Base-by-base conservation (phyloP, 2,113 vertebrate species). In the Prionailurus bengalensis region DNA sequence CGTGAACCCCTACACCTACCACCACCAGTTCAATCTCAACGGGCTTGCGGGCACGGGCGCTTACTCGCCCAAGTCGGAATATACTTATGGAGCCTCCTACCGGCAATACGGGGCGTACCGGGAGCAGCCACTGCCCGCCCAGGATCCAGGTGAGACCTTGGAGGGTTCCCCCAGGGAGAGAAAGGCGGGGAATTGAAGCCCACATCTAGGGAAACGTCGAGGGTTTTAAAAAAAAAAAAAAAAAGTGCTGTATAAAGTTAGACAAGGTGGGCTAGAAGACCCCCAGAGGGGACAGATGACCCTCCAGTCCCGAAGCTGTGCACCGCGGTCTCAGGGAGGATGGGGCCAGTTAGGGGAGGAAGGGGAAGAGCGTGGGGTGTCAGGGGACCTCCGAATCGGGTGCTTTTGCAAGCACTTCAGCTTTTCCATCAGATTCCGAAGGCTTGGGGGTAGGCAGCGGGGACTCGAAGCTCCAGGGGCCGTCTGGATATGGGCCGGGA, bases 51-150 rank as follows among this genome's bases (percentile, higher is more conserved):
- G 99, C 2, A 97, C 99, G 0, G 99, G 99, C 98, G 99, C 99
- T 21, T 99, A 99, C 98, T 99, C 99, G 97, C 99, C 99, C 58
- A 99, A 99, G 98, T 99, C 99, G 36, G 99, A 99, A 92, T 99
- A 99, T 92, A 98, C 99, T 74, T 99, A 99, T 98, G 99, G 99
- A 76, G 99, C 99, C 31, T 98, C 99, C 58, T 99, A 99, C 98
- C 98, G 99, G 97, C 99, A 99, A 95, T 99, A 99, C 97, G 98
- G 99, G 91, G 99, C 99, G 97, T 99, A 99, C 99, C 99, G 99
- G 97, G 99, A 99, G 81, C 99, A 99, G 98, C 99, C 99, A 98
- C 99, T 99, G 55, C 99, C 99, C 0, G 98, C 99, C 2, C 99
- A 99, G 58, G 99, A 99, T 91, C 99, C 99, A 99, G 99, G 99